Evolutionary conservation across 2,113 vertebrate genomes (phyloP).

Genomic region (Xerus inauris): DNA sequence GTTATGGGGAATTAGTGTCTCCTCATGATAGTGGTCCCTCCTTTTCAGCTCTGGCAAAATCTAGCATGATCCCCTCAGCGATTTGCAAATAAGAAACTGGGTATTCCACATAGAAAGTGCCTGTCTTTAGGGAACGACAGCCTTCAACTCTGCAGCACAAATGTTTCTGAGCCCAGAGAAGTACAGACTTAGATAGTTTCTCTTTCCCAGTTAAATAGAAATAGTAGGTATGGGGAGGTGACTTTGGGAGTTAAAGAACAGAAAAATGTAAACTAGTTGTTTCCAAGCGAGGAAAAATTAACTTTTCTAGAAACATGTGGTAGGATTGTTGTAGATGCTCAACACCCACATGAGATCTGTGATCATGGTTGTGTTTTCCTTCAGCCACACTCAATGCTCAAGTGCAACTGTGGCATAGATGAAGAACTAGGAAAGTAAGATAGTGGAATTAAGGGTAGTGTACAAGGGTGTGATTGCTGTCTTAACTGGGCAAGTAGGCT

Average conservation of each 20-base stretch:
- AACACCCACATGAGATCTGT: neutral
- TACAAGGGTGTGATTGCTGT: neutral
- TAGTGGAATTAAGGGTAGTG: neutral
- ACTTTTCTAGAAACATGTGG: neutral
- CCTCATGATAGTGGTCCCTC: neutral
- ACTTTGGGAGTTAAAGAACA: neutral
- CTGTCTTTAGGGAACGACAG: neutral
- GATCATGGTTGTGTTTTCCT: neutral
- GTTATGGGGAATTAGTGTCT: neutral
- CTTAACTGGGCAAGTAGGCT: neutral
- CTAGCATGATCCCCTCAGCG: neutral
- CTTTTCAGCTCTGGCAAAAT: neutral
- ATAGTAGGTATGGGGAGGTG: neutral
- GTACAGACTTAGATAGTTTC: neutral
- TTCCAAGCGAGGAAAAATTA: neutral
- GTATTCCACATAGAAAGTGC: neutral
- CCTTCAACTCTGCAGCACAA: neutral
- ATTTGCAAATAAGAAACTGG: neutral
- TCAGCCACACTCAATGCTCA: neutral
- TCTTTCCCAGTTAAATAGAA: neutral
- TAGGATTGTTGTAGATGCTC: neutral
- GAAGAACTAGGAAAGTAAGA: neutral
- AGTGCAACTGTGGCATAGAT: neutral
- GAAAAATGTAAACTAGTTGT: neutral
- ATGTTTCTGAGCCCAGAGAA: neutral